Evolutionary conservation across 2,797 vertebrate species (phyloP), one percentile per base, ranked within the genome.

Genomic region (Sardinella longiceps): DNA sequence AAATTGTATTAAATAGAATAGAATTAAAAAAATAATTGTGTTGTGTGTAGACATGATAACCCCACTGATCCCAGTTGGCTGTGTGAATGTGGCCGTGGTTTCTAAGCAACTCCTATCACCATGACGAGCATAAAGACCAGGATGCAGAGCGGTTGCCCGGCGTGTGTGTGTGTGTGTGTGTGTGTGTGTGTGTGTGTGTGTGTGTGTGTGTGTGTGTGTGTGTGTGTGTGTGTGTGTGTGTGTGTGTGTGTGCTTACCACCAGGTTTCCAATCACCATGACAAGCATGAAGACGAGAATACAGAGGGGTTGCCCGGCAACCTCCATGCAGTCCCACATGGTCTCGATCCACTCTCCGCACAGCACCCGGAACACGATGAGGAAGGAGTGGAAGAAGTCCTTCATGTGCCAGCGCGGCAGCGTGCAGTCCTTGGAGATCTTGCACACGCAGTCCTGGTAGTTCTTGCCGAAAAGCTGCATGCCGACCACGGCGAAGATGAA

Each of bases 301-400:
- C 98, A 99, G 88, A 99, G 93, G 0, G 98, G 97, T 91, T 99
- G 97, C 14, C 98, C 98, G 0, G 98, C 98, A 87, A 99, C 98
- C 90, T 99, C 98, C 98, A 99, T 99, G 92, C 98, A 99, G 94
- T 99, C 98, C 98, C 98, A 99, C 98, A 99, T 99, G 91, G 98
- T 99, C 94, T 99, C 98, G 23, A 99, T 99, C 98, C 98, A 99
- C 91, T 99, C 98, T 45, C 98, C 98, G 6, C 98, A 99, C 88
- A 99, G 93, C 87, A 99, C 98, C 74, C 98, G 98, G 91, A 99
- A 99, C 92, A 99, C 98, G 45, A 99, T 99, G 87, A 99, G 96
- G 95, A 99, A 99, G 87, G 98, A 99, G 92, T 99, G 98, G 92
- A 99, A 99, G 93, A 99, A 99, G 95, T 99, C 98, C 10, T 99